Evolutionary conservation across 2,113 vertebrate genomes (phyloP).

Genomic region (Thermophis baileyi): DNA sequence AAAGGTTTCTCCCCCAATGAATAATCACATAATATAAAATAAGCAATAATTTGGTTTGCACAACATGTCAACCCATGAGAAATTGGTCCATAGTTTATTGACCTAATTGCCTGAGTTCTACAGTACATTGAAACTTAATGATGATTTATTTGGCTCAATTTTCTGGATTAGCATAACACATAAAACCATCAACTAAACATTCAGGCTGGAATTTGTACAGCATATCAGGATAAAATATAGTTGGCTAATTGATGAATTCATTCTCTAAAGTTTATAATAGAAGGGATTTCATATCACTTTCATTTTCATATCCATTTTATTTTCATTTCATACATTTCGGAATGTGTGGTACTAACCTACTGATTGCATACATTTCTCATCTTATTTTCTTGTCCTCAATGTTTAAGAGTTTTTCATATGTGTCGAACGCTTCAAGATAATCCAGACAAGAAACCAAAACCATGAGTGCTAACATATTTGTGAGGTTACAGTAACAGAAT

Average conservation of each 20-base stretch:
- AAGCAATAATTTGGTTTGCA: background rate
- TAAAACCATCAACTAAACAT: background rate
- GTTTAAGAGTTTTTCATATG: background rate
- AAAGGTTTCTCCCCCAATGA: background rate
- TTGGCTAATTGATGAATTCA: background rate
- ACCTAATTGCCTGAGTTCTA: background rate
- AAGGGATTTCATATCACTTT: background rate
- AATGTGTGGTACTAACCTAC: background rate
- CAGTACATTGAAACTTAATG: background rate
- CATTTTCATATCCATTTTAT: background rate
- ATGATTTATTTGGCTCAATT: background rate
- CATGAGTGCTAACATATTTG: background rate
- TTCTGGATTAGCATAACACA: background rate
- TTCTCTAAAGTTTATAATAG: background rate
- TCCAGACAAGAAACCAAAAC: background rate
- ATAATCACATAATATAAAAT: background rate
- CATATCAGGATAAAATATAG: background rate
- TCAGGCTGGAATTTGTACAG: background rate
- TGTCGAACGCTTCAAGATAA: background rate
- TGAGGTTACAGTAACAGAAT: background rate
- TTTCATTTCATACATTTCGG: background rate
- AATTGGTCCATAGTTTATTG: background rate
- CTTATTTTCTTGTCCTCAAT: background rate
- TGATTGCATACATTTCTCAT: background rate
- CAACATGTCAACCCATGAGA: background rate